Evolutionary conservation across 1,140 invertebrate genomes (phyloP), one percentile per base, ranked within the genome.

Genomic region (Ostrea edulis): DNA sequence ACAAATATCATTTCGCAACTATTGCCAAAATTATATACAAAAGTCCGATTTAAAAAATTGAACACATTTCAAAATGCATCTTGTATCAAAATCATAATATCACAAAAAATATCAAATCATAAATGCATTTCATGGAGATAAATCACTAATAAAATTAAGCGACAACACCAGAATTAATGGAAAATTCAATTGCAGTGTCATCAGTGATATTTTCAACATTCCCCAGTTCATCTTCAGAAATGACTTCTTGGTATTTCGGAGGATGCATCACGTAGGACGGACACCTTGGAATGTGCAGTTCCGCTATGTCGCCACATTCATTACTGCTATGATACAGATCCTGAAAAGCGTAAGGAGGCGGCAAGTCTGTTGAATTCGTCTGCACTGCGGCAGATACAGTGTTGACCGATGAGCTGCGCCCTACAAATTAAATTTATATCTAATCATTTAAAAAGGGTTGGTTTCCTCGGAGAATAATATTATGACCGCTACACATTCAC

Each of bases 381-480:
- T 77, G 68, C 25, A 77, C 68, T 4, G 22, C 68, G 68, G 68
- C 68, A 12, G 68, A 77, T 8, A 77, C 68, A 29, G 68, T 77
- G 3, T 14, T 29, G 14, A 77, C 68, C 11, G 68, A 12, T 77
- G 68, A 35, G 12, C 17, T 77, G 25, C 35, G 25, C 4, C 68
- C 68, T 77, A 17, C 12, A 20, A 62, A 20, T 20, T 7, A 62
- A 62, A 44, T 44, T 44, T 44, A 44, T 2, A 44, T 44, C 1
- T 44, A 44, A 44, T 44, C 5, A 44, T 44, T 5, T 44, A 44
- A 44, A 44, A 44, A 44, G 35, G 5, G 5, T 44, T 44, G 2
- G 35, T 5, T 5, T 44, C 5, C 35, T 44, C 35, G 35, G 5
- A 44, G 35, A 44, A 44, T 44, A 44, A 44, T 44, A 44, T 44